Base-by-base conservation (phyloP, 2,888 invertebrate species). In the Aphodius sticticus region DNA sequence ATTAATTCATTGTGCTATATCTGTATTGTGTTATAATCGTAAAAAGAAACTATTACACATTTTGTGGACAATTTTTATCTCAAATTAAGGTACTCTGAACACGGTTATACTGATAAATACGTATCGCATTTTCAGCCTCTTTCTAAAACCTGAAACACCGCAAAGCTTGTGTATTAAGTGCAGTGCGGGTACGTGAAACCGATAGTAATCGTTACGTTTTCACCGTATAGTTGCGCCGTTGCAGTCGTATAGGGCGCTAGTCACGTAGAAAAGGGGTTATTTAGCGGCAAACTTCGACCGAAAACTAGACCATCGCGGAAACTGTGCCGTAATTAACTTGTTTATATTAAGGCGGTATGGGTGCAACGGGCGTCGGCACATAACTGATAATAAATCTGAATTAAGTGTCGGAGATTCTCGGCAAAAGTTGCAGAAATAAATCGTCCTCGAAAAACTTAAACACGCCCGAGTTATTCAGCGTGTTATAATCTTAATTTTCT, bases 301-400 rank as follows among this genome's bases (percentile, higher is more conserved):
- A 53, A 53, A 53, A 53, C 53, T 53, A 53, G 53, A 53, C 53
- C 53, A 53, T 9, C 53, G 53, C 53, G 53, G 9, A 26, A 53
- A 53, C 53, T 53, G 53, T 53, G 53, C 12, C 53, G 53, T 53
- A 53, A 53, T 53, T 53, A 53, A 53, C 53, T 9, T 53, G 53
- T 53, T 53, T 53, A 53, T 53, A 53, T 53, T 53, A 53, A 53
- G 53, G 53, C 53, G 53, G 9, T 9, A 9, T 7, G 9, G 12
- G 53, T 53, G 53, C 53, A 53, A 53, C 53, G 9, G 6, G 53
- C 9, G 53, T 12, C 53, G 26, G 26, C 3, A 53, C 53, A 53
- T 53, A 53, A 53, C 53, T 53, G 53, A 53, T 53, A 53, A 53
- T 53, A 53, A 53, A 53, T 53, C 53, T 53, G 53, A 53, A 53